Percentiles rank a stretch among this genome's conserved stretches.
Conservation (phyloP, 2,888 invertebrate species). For the Plutella xylostella region DNA sequence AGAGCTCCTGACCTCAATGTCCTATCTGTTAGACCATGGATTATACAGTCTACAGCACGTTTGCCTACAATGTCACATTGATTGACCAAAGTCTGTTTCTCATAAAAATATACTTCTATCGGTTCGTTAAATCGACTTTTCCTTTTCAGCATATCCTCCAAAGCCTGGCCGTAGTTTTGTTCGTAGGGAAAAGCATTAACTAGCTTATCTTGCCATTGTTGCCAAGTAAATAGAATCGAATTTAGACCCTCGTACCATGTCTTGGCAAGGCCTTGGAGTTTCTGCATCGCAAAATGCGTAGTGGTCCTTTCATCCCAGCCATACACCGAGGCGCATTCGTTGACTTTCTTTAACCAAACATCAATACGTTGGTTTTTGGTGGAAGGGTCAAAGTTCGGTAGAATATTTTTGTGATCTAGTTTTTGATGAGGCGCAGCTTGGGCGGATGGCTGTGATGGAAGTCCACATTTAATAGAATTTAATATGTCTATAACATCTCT, state of each 20-base stretch:
- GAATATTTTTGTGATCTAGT: constrained; percentile 4
- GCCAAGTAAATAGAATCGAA: constrained; percentile 15
- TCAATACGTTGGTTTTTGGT: constrained; percentile 5
- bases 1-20: too few relatives aligned
- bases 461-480: neutral
- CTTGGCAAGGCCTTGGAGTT: constrained; percentile 11
- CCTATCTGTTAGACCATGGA: too few relatives aligned
- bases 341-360: constrained; percentile 4
- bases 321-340: too few relatives aligned
- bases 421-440: neutral
- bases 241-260: constrained; percentile 11
- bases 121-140: constrained; percentile 11
- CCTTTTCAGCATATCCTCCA: constrained; percentile 17
- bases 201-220: constrained; percentile 19
- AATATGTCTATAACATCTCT: neutral
- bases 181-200: constrained; percentile 17
- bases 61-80: too few relatives aligned
- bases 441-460: neutral
- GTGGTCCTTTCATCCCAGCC: constrained; percentile 10
- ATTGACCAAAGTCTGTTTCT: constrained; percentile 13
- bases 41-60: too few relatives aligned
- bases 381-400: constrained; percentile 2
- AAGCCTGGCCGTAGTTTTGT: too few relatives aligned
- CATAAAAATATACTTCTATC: constrained; percentile 15
- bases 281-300: constrained; percentile 12